phyloP scores from a whole-genome alignment of 2,113 vertebrate genomes.

The Meles meles region DNA sequence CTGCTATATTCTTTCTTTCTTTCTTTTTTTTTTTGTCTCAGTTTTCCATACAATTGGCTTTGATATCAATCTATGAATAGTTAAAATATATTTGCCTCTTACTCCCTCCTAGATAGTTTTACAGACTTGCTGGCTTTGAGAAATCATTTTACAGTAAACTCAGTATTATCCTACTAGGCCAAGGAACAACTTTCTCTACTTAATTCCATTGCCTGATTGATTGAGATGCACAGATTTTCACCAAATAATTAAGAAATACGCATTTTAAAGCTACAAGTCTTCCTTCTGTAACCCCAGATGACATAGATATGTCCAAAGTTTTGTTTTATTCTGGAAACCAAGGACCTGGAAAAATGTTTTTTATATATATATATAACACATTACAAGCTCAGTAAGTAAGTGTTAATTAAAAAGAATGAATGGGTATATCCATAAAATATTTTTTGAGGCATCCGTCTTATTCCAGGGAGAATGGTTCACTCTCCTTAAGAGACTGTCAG shows the following conservation, averaged over 20 bases:
- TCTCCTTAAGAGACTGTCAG: neutral
- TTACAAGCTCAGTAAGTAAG: neutral
- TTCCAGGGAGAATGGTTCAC: neutral
- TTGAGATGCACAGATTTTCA: slow-evolving; percentile 13
- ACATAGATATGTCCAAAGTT: neutral
- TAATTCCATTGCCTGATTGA: slow-evolving; percentile 29
- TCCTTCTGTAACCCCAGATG: neutral
- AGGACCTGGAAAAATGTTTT: neutral
- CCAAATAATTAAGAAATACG: slow-evolving; percentile 51
- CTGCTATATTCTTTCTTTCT: neutral
- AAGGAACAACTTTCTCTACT: neutral
- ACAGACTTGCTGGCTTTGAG: neutral
- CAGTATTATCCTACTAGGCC: neutral
- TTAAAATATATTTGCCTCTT: slow-evolving; percentile 2
- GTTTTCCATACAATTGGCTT: slow-evolving; percentile 19
- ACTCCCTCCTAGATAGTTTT: neutral
- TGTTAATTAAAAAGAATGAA: neutral
- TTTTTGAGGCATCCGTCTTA: neutral
- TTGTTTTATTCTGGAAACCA: neutral
- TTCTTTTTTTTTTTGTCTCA: neutral
- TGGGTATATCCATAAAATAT: neutral
- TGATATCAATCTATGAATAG: neutral
- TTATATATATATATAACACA: neutral
- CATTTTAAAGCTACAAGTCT: neutral
- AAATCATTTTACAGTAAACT: neutral